Conservation (phyloP, 1,140 invertebrate genomes). For the Diprion similis region DNA sequence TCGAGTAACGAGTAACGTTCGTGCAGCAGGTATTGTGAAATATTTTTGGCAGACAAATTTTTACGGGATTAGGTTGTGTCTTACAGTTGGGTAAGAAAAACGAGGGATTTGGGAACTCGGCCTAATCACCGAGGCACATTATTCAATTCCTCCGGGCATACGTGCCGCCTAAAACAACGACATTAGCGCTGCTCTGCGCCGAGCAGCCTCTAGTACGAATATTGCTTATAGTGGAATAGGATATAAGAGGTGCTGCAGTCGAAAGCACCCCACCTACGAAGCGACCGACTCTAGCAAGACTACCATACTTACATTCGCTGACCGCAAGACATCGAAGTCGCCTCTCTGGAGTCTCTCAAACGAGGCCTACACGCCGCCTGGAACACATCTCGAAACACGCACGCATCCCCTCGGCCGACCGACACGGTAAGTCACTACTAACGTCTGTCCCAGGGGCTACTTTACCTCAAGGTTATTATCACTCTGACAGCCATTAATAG, state of each 20-base stretch:
- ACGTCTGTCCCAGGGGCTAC: too few relatives aligned
- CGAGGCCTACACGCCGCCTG: conserved; percentile 58
- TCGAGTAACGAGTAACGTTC: too few relatives aligned
- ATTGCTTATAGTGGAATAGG: neutral
- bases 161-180: neutral
- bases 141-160: neutral
- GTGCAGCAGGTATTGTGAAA: too few relatives aligned
- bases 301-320: conserved; percentile 48
- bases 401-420: neutral
- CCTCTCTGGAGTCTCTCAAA: conserved; percentile 59
- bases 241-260: conserved; percentile 4
- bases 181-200: neutral
- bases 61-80: too few relatives aligned
- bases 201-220: neutral
- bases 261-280: conserved; percentile 6
- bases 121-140: neutral
- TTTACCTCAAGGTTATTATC: too few relatives aligned
- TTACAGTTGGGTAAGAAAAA: too few relatives aligned
- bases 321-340: conserved; percentile 58
- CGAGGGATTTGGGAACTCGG: neutral
- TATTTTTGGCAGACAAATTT: too few relatives aligned
- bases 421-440: neutral
- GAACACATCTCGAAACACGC: conserved; percentile 51
- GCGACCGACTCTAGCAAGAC: conserved; percentile 37
- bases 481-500: too few relatives aligned